Base-by-base conservation (phyloP, 2,888 invertebrate species). In the Conops quadrifasciatus region DNA sequence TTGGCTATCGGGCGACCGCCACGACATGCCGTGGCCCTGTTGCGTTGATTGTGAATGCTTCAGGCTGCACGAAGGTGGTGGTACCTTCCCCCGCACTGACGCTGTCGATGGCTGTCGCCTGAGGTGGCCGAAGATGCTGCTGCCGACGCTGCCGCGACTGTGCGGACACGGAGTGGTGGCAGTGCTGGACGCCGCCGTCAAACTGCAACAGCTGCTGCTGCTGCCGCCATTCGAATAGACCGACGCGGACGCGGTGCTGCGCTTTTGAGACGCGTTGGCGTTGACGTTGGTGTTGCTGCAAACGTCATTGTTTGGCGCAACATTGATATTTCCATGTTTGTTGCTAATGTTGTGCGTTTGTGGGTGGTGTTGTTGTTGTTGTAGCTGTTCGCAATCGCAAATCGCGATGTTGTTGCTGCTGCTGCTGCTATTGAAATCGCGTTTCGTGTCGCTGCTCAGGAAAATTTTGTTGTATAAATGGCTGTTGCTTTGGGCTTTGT, bases 101-200 rank as follows among this genome's bases (percentile, higher is more conserved):
- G 80, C 75, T 11, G 83, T 78, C 36, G 36, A 28, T 15, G 58
- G 30, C 75, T 73, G 58, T 80, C 80, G 81, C 56, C 83, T 78
- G 72, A 80, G 72, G 72, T 80, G 81, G 69, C 80, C 78, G 62
- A 15, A 15, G 16, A 58, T 2, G 28, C 64, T 43, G 16, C 28
- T 49, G 53, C 51, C 53, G 60, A 74, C 72, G 49, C 80, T 67
- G 26, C 80, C 81, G 76, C 80, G 80, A 72, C 77, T 81, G 71
- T 81, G 74, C 36, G 79, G 74, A 77, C 74, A 75, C 70, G 75
- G 78, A 43, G 66, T 67, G 64, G 67, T 73, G 65, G 70, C 36
- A 76, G 67, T 71, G 74, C 51, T 73, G 69, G 65, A 75, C 74
- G 65, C 63, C 67, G 69, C 49, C 53, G 70, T 67, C 21, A 65